A percentile compares a stretch with the other conserved stretches of the same genome.
These are phyloP conservation scores for Pardosa pseudoannulata DNA, from an alignment of 2,888 invertebrate genomes.

Conservation along the genomic window DNA sequence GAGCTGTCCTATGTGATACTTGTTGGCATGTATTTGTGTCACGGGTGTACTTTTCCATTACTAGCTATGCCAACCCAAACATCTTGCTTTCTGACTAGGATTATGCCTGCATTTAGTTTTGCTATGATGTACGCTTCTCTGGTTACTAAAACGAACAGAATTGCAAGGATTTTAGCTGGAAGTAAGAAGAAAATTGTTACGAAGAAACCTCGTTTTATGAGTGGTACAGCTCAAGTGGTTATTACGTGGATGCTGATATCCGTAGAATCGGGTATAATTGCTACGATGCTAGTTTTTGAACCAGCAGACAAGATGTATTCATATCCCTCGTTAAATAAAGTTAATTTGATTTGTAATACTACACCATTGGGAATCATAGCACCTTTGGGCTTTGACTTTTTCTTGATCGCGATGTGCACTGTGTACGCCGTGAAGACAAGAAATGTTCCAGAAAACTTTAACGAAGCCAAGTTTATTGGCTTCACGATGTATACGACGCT, in stretches of 20 bases:
- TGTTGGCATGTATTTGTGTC: slow-evolving; percentile 88
- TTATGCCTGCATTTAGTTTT: slow-evolving; percentile 96
- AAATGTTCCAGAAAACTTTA: slow-evolving; percentile 98
- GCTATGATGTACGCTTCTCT: slow-evolving; percentile 97
- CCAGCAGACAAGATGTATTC: slow-evolving; percentile 81
- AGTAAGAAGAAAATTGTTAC: slow-evolving; percentile 94
- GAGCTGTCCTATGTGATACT: slow-evolving; percentile 89
- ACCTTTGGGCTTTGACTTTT: slow-evolving; percentile 86
- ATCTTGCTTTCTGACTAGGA: slow-evolving; percentile 90
- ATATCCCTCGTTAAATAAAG: slow-evolving; percentile 80
- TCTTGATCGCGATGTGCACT: slow-evolving; percentile 88
- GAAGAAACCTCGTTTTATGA: slow-evolving; percentile 93
- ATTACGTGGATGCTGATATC: slow-evolving; percentile 91
- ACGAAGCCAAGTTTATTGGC: slow-evolving; percentile 88
- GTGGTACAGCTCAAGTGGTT: slow-evolving; percentile 89
- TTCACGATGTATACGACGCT: slow-evolving; percentile 99
- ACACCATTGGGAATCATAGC: slow-evolving; percentile 83
- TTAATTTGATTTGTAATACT: slow-evolving; percentile 83
- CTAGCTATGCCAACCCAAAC: slow-evolving; percentile 87
- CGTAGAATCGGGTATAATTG: slow-evolving; percentile 88
- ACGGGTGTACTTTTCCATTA: slow-evolving; percentile 93
- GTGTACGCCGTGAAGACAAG: slow-evolving; percentile 96
- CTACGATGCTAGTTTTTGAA: slow-evolving; percentile 82
- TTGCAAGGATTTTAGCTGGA: slow-evolving; percentile 97
- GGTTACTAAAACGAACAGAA: slow-evolving; percentile 97